Evolutionary conservation across 2,797 vertebrate genomes (phyloP), one percentile per base, ranked within the genome.

Genomic region (Coregonus suidteri): DNA sequence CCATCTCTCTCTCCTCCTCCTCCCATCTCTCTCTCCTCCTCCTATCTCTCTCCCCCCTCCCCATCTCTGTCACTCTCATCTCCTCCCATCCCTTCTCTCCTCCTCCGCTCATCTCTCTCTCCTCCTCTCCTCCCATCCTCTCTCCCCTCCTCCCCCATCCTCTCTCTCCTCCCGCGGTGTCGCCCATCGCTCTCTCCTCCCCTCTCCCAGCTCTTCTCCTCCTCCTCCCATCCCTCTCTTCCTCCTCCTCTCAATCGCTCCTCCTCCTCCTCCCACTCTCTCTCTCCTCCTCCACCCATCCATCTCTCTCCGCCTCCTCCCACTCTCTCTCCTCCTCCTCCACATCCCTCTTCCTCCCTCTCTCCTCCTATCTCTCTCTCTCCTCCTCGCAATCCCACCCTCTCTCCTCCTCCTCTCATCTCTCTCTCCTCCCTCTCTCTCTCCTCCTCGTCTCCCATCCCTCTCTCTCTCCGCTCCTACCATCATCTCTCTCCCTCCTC

Each of bases 381-480:
- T 0, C 1, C 25, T 1, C 25, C 1, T n/a, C n/a, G n/a, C n/a
- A n/a, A n/a, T 1, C 1, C 25, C 1, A 0, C n/a, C 25, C 1
- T 1, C 25, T 25, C 0, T 1, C 1, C 25, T 1, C 25, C 0
- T 25, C 25, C 1, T 1, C 1, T 1, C 1, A 0, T 25, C 25
- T 1, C 1, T 1, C 25, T 25, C 25, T 25, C 25, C 25, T 1
- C 0, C 1, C 25, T 1, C 1, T 1, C 1, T 1, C 1, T 1
- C 25, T 25, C 25, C 25, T 25, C 25, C 25, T 25, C 25, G n/a
- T n/a, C 1, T 1, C 0, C 1, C 25, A 0, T 1, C 1, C 25
- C 1, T 1, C 1, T 1, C 25, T 25, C 25, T 25, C 25, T 25
- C 25, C 25, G 1, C 25, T 1, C 1, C 25, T 1, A 1, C 25